phyloP scores from a whole-genome alignment of 1,140 invertebrate species.

The Bombus pyrosoma region DNA sequence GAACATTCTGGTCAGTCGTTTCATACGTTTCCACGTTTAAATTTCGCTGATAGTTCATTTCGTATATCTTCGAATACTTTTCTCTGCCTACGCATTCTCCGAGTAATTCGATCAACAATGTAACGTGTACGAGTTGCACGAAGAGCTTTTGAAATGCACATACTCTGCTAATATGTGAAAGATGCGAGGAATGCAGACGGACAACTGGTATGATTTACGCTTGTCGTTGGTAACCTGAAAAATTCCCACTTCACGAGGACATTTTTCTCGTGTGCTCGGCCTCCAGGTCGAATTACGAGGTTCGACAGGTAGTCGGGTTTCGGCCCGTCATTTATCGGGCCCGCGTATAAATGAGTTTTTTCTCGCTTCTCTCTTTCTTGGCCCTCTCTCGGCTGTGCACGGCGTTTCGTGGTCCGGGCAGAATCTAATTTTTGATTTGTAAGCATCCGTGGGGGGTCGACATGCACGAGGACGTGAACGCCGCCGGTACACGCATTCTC shows the following conservation, averaged over 20 bases:
- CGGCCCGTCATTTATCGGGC: slow-evolving; percentile 67
- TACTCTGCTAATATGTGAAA: neutral
- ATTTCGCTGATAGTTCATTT: neutral
- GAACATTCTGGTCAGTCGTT: neutral
- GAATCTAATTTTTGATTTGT: slow-evolving; percentile 71
- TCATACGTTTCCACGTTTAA: neutral
- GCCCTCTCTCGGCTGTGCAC: no score
- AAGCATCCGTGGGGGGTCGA: slow-evolving; percentile 71
- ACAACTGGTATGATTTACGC: neutral
- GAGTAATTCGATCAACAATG: neutral
- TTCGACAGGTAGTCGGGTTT: slow-evolving; percentile 66
- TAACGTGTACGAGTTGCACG: neutral
- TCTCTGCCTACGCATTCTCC: neutral
- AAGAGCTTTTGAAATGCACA: neutral
- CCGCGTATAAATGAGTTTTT: slow-evolving; percentile 66
- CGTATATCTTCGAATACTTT: neutral
- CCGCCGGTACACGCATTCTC: slow-evolving; percentile 41
- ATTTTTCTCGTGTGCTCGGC: neutral
- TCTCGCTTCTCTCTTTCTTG: neutral
- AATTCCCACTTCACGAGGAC: neutral
- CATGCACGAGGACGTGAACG: slow-evolving; percentile 59
- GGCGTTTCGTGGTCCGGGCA: slow-evolving; percentile 39
- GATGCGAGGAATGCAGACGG: neutral
- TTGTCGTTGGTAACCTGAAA: neutral
- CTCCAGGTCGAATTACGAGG: slow-evolving; percentile 4